Evolutionary conservation across 1,140 invertebrate genomes (phyloP).

Genomic region (Pogonomyrmex barbatus): DNA sequence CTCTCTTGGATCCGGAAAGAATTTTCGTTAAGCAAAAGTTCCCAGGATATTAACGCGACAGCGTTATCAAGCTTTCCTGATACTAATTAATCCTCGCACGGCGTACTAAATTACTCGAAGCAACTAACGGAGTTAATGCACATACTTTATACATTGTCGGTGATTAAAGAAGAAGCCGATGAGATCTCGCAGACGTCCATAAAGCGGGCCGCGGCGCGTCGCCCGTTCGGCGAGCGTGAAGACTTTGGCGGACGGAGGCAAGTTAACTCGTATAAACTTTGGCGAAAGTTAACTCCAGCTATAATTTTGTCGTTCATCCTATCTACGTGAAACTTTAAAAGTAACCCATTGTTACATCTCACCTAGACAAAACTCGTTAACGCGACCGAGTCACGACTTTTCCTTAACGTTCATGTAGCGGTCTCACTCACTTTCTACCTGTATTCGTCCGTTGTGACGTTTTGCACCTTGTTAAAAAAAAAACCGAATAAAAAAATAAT

Average conservation of each 20-base stretch:
- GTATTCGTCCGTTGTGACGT: not conserved
- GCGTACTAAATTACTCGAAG: slow-evolving; percentile 17
- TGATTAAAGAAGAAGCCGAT: slow-evolving; percentile 47
- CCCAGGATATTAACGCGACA: slow-evolving; percentile 1
- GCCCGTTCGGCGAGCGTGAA: not conserved
- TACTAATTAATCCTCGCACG: slow-evolving; percentile 47
- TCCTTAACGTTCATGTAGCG: not conserved
- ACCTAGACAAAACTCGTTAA: slow-evolving; percentile 59
- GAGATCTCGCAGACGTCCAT: slow-evolving; percentile 40
- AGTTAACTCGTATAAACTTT: slow-evolving; percentile 67
- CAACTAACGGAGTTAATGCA: slow-evolving; percentile 32
- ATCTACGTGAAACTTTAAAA: slow-evolving; percentile 52
- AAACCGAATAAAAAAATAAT: not conserved
- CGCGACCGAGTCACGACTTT: slow-evolving; percentile 42
- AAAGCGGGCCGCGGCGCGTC: slow-evolving; percentile 16
- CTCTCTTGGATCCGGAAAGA: not conserved
- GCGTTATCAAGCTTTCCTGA: slow-evolving; percentile 26
- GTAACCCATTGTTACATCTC: slow-evolving; percentile 56
- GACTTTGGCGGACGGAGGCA: slow-evolving; percentile 25
- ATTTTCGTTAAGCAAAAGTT: not conserved
- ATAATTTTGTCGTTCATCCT: slow-evolving; percentile 60
- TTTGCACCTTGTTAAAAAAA: not conserved
- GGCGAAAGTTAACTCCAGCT: slow-evolving; percentile 46
- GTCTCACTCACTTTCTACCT: not conserved
- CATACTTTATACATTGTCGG: slow-evolving; percentile 44